A percentile compares a stretch with the other conserved stretches of the same genome.
These are phyloP conservation scores for Meliscaeva auricollis DNA, from an alignment of 2,888 invertebrate species.

Conservation along the genomic window DNA sequence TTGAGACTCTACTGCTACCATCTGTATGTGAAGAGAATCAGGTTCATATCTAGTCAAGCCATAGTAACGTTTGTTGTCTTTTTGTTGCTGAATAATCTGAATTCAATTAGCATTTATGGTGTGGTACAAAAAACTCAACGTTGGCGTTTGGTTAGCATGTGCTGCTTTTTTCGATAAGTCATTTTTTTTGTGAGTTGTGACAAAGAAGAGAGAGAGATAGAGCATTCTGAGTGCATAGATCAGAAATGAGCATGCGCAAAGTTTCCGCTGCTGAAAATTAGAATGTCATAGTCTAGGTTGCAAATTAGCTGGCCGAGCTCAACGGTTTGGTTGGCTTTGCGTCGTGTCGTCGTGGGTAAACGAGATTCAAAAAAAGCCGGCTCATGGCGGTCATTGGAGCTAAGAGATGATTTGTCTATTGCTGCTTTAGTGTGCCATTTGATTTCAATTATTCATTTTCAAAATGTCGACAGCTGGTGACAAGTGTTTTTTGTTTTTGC, in stretches of 20 bases:
- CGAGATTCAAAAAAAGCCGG: constrained; percentile 52
- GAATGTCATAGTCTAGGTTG: constrained; percentile 58
- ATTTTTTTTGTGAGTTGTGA: constrained; percentile 33
- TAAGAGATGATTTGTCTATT: constrained; percentile 44
- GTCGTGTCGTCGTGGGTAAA: constrained; percentile 55
- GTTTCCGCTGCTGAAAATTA: constrained; percentile 57
- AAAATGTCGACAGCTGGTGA: constrained; percentile 36
- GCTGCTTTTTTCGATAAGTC: constrained; percentile 55
- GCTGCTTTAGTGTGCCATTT: constrained; percentile 11
- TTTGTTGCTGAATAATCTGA: constrained; percentile 52
- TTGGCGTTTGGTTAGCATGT: constrained; percentile 42
- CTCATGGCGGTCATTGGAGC: constrained; percentile 46
- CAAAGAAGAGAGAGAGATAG: neutral
- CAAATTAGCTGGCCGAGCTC: constrained; percentile 29
- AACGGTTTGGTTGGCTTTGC: neutral
- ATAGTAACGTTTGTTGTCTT: constrained; percentile 18
- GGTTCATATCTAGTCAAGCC: constrained; percentile 58
- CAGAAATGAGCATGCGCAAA: constrained; percentile 29
- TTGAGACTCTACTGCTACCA: constrained; percentile 17
- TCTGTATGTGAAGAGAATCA: constrained; percentile 51
- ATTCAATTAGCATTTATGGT: constrained; percentile 65
- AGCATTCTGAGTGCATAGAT: constrained; percentile 45
- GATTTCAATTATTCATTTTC: constrained; percentile 36
- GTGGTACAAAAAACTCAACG: constrained; percentile 31
- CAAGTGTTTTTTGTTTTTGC: constrained; percentile 30